Conservation (phyloP, 1,140 invertebrate species). For the Caerostris extrusa region DNA sequence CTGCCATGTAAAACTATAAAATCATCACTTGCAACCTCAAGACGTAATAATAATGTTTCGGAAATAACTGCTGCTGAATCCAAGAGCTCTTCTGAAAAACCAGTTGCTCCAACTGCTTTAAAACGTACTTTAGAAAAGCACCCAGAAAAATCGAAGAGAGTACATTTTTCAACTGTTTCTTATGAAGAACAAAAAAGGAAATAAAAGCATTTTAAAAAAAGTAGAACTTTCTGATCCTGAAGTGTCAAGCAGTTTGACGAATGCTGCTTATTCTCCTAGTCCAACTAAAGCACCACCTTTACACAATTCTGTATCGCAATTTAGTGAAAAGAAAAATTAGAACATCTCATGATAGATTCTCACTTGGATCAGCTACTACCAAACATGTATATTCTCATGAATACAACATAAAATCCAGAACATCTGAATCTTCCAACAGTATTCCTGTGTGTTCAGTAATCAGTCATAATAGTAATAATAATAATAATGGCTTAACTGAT, state of each 20-base stretch:
- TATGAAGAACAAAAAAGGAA: slow-evolving; percentile 30
- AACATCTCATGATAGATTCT: slow-evolving; percentile 1
- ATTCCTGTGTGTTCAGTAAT: not conserved
- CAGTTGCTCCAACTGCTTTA: not conserved
- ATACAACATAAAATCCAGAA: slow-evolving; percentile 29
- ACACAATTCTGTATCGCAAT: slow-evolving; percentile 77
- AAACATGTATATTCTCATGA: slow-evolving; percentile 16
- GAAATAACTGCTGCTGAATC: not conserved
- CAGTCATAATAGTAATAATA: slow-evolving; percentile 22
- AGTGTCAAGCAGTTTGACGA: slow-evolving; percentile 66
- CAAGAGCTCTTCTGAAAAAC: slow-evolving; percentile 31
- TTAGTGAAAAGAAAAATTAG: not conserved
- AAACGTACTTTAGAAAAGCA: slow-evolving; percentile 3
- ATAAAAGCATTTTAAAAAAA: slow-evolving; percentile 41
- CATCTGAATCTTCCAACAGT: not conserved
- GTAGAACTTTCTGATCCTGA: slow-evolving; percentile 74
- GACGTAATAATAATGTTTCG: not conserved
- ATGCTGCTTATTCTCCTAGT: slow-evolving; percentile 80
- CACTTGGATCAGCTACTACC: slow-evolving; percentile 1
- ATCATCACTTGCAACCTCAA: slow-evolving; percentile 42
- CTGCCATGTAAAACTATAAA: not conserved
- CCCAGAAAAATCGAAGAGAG: not conserved
- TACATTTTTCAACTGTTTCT: slow-evolving; percentile 5
- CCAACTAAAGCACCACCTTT: slow-evolving; percentile 91
- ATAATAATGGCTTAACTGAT: slow-evolving; percentile 52